A percentile compares a stretch with the other conserved stretches of the same genome.
phyloP scores from a whole-genome alignment of 2,113 vertebrate genomes.

The Miniopterus natalensis region DNA sequence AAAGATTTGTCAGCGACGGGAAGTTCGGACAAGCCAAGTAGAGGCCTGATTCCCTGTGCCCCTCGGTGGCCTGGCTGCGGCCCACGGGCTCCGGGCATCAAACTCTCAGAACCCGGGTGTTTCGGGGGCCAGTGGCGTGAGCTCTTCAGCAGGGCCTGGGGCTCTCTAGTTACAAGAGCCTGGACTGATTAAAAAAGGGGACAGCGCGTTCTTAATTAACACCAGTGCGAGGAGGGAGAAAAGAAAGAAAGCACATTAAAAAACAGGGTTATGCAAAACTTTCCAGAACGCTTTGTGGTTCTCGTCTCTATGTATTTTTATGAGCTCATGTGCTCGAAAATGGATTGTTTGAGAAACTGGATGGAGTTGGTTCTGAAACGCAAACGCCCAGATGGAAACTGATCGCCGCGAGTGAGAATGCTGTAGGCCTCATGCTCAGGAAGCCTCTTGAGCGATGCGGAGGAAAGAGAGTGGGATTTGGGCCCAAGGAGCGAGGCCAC shows the following conservation, averaged over 20 bases:
- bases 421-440: neutral
- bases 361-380: slow-evolving; percentile 37
- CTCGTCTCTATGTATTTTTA: neutral
- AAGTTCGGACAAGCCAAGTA: slow-evolving; percentile 37
- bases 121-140: neutral
- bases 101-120: neutral
- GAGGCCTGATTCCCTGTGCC: neutral
- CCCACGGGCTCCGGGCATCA: neutral
- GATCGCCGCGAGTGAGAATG: slow-evolving; percentile 27
- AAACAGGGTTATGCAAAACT: neutral
- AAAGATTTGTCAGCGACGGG: slow-evolving; percentile 47
- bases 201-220: slow-evolving; percentile 28
- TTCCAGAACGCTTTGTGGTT: slow-evolving; percentile 41
- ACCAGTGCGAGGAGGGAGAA: neutral
- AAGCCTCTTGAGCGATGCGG: neutral
- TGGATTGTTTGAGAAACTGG: slow-evolving; percentile 69
- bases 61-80: neutral
- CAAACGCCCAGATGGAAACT: neutral
- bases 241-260: neutral
- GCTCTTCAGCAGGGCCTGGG: neutral
- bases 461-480: neutral
- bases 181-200: neutral
- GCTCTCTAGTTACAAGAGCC: neutral
- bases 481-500: neutral
- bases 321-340: slow-evolving; percentile 70